Base-by-base conservation (phyloP, 2,888 invertebrate genomes). In the Barypeithes pellucidus region DNA sequence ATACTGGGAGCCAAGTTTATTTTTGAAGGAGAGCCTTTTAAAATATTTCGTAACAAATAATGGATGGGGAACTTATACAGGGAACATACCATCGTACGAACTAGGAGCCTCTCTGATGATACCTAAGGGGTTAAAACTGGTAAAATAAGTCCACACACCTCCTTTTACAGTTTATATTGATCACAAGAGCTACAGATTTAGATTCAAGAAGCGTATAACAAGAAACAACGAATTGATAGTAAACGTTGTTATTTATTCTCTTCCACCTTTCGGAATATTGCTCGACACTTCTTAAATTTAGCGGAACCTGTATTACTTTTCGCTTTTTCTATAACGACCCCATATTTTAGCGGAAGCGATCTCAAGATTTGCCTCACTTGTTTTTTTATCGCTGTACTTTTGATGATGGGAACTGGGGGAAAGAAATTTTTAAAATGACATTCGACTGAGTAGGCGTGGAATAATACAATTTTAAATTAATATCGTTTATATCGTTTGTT, bases 341-440 rank as follows among this genome's bases (percentile, higher is more conserved):
- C 39, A 62, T 62, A 62, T 45, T 62, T 62, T 62, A 62, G 22
- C 47, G 39, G 18, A 60, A 45, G 39, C 41, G 41, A 41, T 29
- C 18, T 18, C 20, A 18, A 29, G 41, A 20, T 43, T 43, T 41
- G 41, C 45, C 29, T 29, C 62, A 14, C 11, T 62, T 62, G 62
- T 62, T 61, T 29, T 45, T 62, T 62, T 62, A 62, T 62, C 45
- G 45, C 45, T 62, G 62, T 62, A 43, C 62, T 62, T 45, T 62
- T 45, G 45, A 62, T 62, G 45, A 45, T 62, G 45, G 24, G 62
- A n/a, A 14, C 29, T 39, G 29, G 45, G 62, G 22, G 22, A 41
- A 24, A 12, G 11, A 41, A 22, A 18, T 20, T 33, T 60, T 22
- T 29, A 24, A n/a, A 45, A 45, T 62, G 22, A 24, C 39, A 41